phyloP scores from a whole-genome alignment of 2,113 vertebrate genomes.

The Apaloderma vittatum region DNA sequence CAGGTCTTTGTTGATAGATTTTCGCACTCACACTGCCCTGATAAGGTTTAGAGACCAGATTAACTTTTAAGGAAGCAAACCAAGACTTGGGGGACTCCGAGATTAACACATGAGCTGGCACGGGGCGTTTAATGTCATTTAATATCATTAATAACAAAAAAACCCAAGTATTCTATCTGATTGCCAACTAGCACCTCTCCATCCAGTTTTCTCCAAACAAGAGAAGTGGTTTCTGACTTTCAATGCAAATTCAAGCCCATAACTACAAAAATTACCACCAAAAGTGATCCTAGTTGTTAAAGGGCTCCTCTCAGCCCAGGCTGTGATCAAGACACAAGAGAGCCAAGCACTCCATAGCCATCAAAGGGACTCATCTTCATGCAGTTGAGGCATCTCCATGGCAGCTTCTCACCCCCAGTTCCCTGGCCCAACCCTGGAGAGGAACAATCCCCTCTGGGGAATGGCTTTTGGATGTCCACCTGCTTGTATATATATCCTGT shows the following conservation, averaged over 20 bases:
- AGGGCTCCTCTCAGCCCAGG: background rate
- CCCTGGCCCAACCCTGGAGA: background rate
- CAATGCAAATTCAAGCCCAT: background rate
- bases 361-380: background rate
- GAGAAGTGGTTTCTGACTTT: background rate
- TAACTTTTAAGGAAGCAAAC: background rate
- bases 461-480: background rate
- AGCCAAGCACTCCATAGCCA: too few species aligned
- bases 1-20: background rate
- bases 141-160: too few species aligned
- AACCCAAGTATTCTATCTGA: too few species aligned
- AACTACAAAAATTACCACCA: background rate
- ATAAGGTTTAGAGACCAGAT: background rate
- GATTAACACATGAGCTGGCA: background rate
- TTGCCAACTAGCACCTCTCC: background rate
- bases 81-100: background rate
- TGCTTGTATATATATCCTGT: too few species aligned
- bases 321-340: background rate
- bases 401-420: background rate
- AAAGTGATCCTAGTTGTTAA: fast-evolving
- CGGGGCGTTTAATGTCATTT: too few species aligned
- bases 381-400: background rate
- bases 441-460: background rate
- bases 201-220: background rate
- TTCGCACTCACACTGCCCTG: background rate